These are phyloP conservation scores for Eilema depressum DNA, from an alignment of 2,888 invertebrate genomes.

Conservation along the genomic window DNA sequence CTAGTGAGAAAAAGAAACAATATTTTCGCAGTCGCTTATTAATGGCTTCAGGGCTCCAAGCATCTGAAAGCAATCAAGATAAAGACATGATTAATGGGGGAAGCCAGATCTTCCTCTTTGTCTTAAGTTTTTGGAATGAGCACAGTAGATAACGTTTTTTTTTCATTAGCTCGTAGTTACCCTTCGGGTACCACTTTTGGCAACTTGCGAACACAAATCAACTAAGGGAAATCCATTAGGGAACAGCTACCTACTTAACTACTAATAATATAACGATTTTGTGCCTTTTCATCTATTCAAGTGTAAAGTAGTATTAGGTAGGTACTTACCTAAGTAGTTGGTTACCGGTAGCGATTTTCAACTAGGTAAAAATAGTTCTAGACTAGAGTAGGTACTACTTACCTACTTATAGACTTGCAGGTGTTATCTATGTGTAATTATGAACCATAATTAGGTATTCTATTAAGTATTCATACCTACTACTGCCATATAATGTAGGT, in stretches of 20 bases:
- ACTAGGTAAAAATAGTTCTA: background rate
- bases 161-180: constrained; percentile 46
- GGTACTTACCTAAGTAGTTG: too few species aligned
- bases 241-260: background rate
- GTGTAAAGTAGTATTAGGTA: too few species aligned
- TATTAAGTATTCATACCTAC: too few species aligned
- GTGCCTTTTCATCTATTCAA: too few species aligned
- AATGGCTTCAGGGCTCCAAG: constrained; percentile 54
- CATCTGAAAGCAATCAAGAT: constrained; percentile 64
- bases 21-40: constrained; percentile 52
- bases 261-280: background rate
- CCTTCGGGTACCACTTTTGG: constrained; percentile 29
- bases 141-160: constrained; percentile 56
- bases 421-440: too few species aligned
- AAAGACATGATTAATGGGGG: constrained; percentile 69
- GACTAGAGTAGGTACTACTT: background rate
- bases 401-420: too few species aligned
- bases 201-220: constrained; percentile 23
- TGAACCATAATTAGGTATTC: too few species aligned
- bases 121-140: constrained; percentile 59
- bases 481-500: too few species aligned
- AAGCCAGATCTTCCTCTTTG: constrained; percentile 56
- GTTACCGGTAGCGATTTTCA: background rate
- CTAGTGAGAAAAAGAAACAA: constrained; percentile 3
- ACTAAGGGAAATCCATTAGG: constrained; percentile 16